Evolutionary conservation across 2,888 invertebrate genomes (phyloP).

Genomic region (Empis livida): DNA sequence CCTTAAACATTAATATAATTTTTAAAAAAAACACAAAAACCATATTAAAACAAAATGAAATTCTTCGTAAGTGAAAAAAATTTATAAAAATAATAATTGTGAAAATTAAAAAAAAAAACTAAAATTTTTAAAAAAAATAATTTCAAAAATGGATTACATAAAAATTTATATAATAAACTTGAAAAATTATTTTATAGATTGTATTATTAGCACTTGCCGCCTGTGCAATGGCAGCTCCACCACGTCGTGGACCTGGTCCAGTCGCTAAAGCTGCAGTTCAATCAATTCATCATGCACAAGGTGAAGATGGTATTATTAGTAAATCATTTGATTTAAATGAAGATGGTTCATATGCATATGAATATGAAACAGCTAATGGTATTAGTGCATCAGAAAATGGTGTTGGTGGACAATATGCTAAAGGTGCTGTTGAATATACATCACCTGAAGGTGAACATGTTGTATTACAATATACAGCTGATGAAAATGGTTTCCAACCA

Average conservation of each 20-base stretch:
- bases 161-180: too few relatives aligned
- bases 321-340: constrained; percentile 17
- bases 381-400: constrained; percentile 17
- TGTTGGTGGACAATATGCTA: constrained; percentile 23
- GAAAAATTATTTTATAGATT: background rate
- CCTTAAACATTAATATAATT: too few relatives aligned
- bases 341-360: constrained; percentile 21
- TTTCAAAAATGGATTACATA: too few relatives aligned
- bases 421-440: constrained; percentile 22
- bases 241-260: background rate
- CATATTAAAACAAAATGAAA: too few relatives aligned
- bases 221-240: background rate
- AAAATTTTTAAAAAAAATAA: too few relatives aligned
- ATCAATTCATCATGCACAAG: background rate
- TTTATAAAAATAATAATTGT: too few relatives aligned
- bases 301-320: background rate
- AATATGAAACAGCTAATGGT: constrained; percentile 21
- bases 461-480: constrained; percentile 21
- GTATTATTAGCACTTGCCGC: background rate
- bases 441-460: constrained; percentile 25
- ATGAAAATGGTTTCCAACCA: constrained; percentile 25
- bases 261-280: background rate
- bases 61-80: too few relatives aligned
- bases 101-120: too few relatives aligned
- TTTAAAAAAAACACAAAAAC: too few relatives aligned